These are phyloP conservation scores for Ataeniobius toweri DNA, from an alignment of 2,797 vertebrate genomes.

Conservation along the genomic window DNA sequence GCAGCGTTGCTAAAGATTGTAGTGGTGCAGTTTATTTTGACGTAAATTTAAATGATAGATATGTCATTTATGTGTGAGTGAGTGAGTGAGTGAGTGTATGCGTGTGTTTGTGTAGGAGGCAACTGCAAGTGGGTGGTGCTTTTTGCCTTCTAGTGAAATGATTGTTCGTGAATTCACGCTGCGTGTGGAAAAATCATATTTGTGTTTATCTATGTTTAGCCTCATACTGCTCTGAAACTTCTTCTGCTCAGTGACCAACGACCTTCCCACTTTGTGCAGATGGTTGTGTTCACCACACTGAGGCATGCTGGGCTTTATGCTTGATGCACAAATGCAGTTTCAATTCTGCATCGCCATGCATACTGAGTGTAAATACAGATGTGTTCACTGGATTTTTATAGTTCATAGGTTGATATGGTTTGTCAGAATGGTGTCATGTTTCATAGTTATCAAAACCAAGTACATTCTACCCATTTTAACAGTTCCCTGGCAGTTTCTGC, in stretches of 20 bases:
- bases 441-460: not conserved
- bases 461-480: not conserved
- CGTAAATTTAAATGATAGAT: slow-evolving; percentile 57
- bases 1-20: slow-evolving; percentile 30
- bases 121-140: slow-evolving; percentile 57
- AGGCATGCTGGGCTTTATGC: not conserved
- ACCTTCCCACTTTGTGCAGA: slow-evolving; percentile 4
- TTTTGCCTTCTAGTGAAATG: slow-evolving; percentile 56
- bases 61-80: slow-evolving; percentile 12
- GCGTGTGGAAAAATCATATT: slow-evolving; percentile 14
- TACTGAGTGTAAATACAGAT: not conserved
- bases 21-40: slow-evolving; percentile 41
- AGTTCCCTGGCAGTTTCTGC: not conserved
- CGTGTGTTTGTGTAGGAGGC: slow-evolving; percentile 51
- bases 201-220: slow-evolving; percentile 26
- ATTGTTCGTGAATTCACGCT: slow-evolving; percentile 45
- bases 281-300: slow-evolving; percentile 12
- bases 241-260: slow-evolving; percentile 1
- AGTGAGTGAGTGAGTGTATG: slow-evolving; percentile 38
- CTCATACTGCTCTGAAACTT: slow-evolving; percentile 24
- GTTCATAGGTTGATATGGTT: not conserved
- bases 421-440: not conserved
- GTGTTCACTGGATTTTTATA: not conserved
- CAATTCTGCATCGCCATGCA: not conserved
- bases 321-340: not conserved